A percentile compares a stretch with the other conserved stretches of the same genome.
phyloP scores from a whole-genome alignment of 2,797 vertebrate species.

The Catamblyrhynchus diadema region DNA sequence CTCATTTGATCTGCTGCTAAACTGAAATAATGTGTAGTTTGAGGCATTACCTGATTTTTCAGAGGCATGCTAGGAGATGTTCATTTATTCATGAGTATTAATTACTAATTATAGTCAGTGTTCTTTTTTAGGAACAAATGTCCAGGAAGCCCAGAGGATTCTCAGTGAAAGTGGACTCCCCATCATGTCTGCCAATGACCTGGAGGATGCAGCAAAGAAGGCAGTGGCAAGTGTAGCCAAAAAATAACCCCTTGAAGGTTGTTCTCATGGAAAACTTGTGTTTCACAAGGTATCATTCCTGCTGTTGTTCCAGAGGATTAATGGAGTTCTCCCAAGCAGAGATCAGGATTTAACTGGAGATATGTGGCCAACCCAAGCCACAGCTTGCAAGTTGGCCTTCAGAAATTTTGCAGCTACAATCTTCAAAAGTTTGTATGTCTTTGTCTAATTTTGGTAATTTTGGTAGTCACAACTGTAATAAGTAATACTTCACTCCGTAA shows the following conservation, averaged over 20 bases:
- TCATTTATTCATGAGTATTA: background rate
- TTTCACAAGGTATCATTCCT: background rate
- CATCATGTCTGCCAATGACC: conserved; percentile 86
- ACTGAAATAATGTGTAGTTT: background rate
- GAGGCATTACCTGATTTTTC: background rate
- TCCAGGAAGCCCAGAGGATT: conserved; percentile 90
- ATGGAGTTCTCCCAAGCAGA: background rate
- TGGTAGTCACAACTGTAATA: background rate
- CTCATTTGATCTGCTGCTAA: background rate
- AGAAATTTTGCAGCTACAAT: background rate
- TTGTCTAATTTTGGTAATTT: background rate
- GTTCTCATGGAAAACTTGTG: background rate
- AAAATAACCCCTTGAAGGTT: conserved; percentile 71
- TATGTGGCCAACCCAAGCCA: fast-evolving
- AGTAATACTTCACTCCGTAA: background rate
- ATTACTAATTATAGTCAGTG: background rate
- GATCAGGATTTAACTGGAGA: background rate
- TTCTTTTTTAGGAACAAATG: conserved; percentile 87
- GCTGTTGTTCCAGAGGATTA: background rate
- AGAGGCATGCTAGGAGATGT: background rate
- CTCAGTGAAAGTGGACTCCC: conserved; percentile 90
- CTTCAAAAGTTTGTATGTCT: background rate
- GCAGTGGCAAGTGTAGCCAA: conserved; percentile 86
- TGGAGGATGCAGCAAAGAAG: conserved; percentile 96
- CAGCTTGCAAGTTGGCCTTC: background rate